Conservation (phyloP, 2,797 vertebrate species). For the Tenualosa ilisha region DNA sequence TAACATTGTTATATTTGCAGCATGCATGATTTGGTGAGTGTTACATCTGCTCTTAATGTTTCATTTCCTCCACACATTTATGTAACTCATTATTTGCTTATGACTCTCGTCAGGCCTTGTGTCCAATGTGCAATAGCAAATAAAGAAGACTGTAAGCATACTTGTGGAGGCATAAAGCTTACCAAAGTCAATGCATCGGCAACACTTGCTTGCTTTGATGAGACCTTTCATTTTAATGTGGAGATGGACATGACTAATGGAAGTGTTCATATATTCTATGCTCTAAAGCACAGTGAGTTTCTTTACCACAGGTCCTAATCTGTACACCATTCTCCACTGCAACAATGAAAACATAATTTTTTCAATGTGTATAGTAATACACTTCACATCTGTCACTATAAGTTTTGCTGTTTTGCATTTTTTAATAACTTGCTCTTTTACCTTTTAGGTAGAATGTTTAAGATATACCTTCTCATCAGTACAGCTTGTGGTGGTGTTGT, state of each 20-base stretch:
- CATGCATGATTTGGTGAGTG: not conserved
- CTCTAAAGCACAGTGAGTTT: constrained; percentile 29
- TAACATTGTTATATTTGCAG: not conserved
- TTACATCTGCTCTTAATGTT: not conserved
- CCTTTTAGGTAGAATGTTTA: not conserved
- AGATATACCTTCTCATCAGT: not conserved
- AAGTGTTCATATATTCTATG: constrained; percentile 13
- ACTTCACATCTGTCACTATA: not conserved
- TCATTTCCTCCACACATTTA: not conserved
- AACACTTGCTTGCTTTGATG: constrained; percentile 15
- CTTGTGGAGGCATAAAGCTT: constrained; percentile 13
- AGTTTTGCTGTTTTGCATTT: not conserved
- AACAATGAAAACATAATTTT: not conserved
- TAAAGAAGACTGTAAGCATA: not conserved
- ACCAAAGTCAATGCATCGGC: not conserved
- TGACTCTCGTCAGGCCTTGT: constrained; percentile 1
- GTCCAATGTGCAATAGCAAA: constrained; percentile 19
- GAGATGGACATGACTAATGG: not conserved
- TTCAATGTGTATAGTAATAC: not conserved
- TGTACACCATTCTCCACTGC: not conserved
- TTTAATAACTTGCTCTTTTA: not conserved
- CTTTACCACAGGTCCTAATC: not conserved
- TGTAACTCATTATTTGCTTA: not conserved
- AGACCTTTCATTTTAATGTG: not conserved
- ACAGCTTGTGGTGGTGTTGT: not conserved